A percentile compares a stretch with the other conserved stretches of the same genome.
Conservation (phyloP, 2,113 vertebrate genomes). For the Istiophorus platypterus region DNA sequence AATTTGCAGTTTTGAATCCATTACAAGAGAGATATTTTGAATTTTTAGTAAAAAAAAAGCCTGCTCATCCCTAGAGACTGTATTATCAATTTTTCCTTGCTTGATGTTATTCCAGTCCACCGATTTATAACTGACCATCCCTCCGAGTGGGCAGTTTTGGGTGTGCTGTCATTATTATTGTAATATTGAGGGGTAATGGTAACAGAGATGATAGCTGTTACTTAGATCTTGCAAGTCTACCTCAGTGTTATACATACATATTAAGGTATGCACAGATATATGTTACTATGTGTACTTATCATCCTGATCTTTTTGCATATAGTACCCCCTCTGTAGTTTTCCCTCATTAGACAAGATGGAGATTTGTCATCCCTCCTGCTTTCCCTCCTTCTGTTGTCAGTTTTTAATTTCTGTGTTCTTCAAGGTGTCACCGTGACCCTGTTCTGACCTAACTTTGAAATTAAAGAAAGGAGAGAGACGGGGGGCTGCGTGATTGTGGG, state of each 20-base stretch:
- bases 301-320: slow-evolving; percentile 11
- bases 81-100: not conserved
- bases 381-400: not conserved
- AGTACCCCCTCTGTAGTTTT: not conserved
- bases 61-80: not conserved
- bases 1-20: not conserved
- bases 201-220: slow-evolving; percentile 41
- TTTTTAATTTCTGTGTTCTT: slow-evolving; percentile 3
- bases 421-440: not conserved
- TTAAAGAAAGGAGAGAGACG: slow-evolving; percentile 7
- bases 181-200: slow-evolving; percentile 45
- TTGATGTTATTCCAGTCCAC: not conserved
- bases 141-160: slow-evolving; percentile 7
- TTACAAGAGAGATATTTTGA: slow-evolving; percentile 12
- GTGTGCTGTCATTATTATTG: slow-evolving; percentile 9
- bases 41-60: slow-evolving; percentile 4
- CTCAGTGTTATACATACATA: slow-evolving; percentile 1
- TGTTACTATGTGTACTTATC: not conserved
- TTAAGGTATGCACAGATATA: not conserved
- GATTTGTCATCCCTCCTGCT: slow-evolving; percentile 12
- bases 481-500: slow-evolving; percentile 16
- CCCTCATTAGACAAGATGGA: slow-evolving; percentile 32
- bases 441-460: slow-evolving; percentile 22
- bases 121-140: not conserved
- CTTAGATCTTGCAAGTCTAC: slow-evolving; percentile 6